Base-by-base conservation (phyloP, 2,113 vertebrate species). In the Microcebus murinus region DNA sequence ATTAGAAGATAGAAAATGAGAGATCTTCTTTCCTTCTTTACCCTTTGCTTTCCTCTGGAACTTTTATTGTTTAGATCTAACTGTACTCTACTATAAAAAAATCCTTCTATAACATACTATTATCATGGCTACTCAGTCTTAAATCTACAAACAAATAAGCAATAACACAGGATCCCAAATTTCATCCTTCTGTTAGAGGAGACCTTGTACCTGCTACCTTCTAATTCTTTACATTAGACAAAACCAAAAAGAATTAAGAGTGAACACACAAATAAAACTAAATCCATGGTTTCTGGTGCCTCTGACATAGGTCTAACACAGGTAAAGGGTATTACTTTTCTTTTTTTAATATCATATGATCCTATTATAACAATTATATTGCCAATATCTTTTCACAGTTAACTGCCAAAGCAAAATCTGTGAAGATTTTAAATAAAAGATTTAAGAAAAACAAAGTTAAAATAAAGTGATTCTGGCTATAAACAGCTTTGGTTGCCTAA, bases 361-460 rank as follows among this genome's bases (percentile, higher is more conserved):
- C 13, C 48, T 87, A 63, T 55, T 55, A 48, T 17, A 63, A 95
- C 31, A 93, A 74, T 45, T 82, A 36, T 17, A 87, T 21, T 39
- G 15, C 48, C 90, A 92, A 31, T 91, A 77, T 61, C 4, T 89
- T 85, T 96, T 87, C 84, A 97, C 7, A 83, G 36, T 91, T 95
- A 39, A 92, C 20, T 96, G 74, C 21, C 65, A 94, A 92, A 91
- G 31, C 52, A 88, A 95, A 96, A 86, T 88, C 52, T 79, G 50
- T 27, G 0, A 81, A 79, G 55, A 94, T 93, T 85, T 92, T 92
- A 84, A 92, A 50, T 77, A 1, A 92, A 92, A 92, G 52, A 23
- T 63, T 96, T n/a, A 74, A 92, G 61, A 59, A 52, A 65, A 90
- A n/a, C 31, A 48, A 94, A 95, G 57, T 83, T 81, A 57, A 23